These are phyloP conservation scores for Danio kyathit DNA, from an alignment of 2,797 vertebrate species.

Conservation along the genomic window DNA sequence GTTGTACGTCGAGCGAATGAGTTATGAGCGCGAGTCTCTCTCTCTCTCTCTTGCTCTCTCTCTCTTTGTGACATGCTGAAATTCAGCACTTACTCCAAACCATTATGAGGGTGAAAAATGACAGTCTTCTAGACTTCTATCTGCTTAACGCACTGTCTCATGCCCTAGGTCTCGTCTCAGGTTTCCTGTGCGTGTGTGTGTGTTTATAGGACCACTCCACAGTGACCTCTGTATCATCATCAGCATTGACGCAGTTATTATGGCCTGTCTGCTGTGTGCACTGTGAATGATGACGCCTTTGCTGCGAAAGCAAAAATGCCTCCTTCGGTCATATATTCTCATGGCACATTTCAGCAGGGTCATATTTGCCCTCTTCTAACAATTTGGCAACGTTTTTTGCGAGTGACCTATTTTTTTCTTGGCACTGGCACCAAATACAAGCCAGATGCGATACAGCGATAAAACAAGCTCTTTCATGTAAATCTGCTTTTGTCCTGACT, in stretches of 20 bases:
- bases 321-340: constrained; percentile 25
- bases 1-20: not conserved
- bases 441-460: constrained; percentile 6
- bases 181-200: not conserved
- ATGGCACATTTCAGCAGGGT: constrained; percentile 4
- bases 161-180: constrained; percentile 4
- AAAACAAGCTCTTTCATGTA: constrained; percentile 1
- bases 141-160: constrained; percentile 4
- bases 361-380: not conserved
- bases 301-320: constrained; percentile 27
- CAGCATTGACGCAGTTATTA: constrained; percentile 45
- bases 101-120: constrained; percentile 27
- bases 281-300: constrained; percentile 44
- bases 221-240: constrained; percentile 49
- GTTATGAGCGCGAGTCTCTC: not conserved
- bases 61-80: not conserved
- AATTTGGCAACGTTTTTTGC: constrained; percentile 15
- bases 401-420: not conserved
- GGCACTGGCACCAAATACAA: not conserved
- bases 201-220: not conserved
- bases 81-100: constrained; percentile 8
- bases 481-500: not conserved
- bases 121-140: constrained; percentile 13
- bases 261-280: constrained; percentile 31
- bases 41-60: too few relatives aligned